A percentile compares a stretch with the other conserved stretches of the same genome.
phyloP scores from a whole-genome alignment of 2,888 invertebrate species.

The Synanthedon andrenaeformis region DNA sequence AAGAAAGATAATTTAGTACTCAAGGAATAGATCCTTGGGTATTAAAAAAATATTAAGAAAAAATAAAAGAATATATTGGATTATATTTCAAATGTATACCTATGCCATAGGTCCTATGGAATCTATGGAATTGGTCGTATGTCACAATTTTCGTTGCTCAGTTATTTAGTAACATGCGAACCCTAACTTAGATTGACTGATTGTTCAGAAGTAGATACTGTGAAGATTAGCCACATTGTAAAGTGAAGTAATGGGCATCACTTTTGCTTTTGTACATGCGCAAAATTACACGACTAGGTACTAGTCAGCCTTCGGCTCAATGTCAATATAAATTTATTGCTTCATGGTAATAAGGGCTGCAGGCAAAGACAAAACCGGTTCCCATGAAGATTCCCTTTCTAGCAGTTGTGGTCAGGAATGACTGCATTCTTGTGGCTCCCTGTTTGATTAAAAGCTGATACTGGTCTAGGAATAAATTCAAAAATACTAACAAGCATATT shows the following conservation, averaged over 20 bases:
- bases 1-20: too few relatives aligned
- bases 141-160: too few relatives aligned
- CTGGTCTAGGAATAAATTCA: constrained; percentile 38
- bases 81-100: too few relatives aligned
- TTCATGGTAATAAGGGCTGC: neutral
- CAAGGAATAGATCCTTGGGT: too few relatives aligned
- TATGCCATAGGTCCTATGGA: too few relatives aligned
- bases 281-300: constrained; percentile 20
- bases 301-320: neutral
- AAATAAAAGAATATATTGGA: too few relatives aligned
- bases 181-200: too few relatives aligned
- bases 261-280: constrained; percentile 21
- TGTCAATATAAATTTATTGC: neutral
- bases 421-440: constrained; percentile 41
- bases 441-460: constrained; percentile 42
- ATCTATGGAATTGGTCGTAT: too few relatives aligned
- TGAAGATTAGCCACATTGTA: neutral
- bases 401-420: constrained; percentile 21
- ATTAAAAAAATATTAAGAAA: too few relatives aligned
- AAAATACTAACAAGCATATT: constrained; percentile 1
- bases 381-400: constrained; percentile 47
- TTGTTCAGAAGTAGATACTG: too few relatives aligned
- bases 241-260: neutral
- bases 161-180: too few relatives aligned
- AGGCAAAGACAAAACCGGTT: constrained; percentile 37